These are phyloP conservation scores for Drosophila biarmipes DNA, from an alignment of 1,140 invertebrate species.

Conservation along the genomic window DNA sequence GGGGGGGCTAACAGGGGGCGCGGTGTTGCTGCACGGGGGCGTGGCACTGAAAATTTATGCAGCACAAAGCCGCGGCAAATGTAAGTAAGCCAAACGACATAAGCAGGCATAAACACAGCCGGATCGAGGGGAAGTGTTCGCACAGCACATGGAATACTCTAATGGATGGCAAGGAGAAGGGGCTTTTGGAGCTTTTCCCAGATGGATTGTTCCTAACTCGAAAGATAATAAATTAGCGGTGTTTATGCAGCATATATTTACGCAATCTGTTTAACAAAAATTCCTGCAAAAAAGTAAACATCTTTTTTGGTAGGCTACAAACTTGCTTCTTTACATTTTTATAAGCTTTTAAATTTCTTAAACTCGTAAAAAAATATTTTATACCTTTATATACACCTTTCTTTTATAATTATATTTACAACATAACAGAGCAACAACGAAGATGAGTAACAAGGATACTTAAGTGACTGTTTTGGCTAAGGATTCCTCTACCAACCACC, in stretches of 20 bases:
- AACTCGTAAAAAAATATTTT: too few species aligned
- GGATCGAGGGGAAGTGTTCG: slow-evolving; percentile 16
- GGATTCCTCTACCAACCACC: background rate
- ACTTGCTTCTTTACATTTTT: too few species aligned
- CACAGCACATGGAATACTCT: slow-evolving; percentile 17
- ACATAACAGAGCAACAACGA: background rate
- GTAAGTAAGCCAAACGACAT: slow-evolving; percentile 81
- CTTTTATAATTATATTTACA: too few species aligned
- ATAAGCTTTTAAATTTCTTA: too few species aligned
- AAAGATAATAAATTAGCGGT: background rate
- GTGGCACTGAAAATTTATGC: slow-evolving; percentile 69
- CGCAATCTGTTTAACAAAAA: slow-evolving; percentile 1
- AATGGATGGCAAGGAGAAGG: background rate
- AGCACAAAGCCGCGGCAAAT: slow-evolving; percentile 78
- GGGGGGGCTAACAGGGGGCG: background rate
- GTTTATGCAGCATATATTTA: background rate
- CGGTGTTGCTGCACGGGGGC: slow-evolving; percentile 5
- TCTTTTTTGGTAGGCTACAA: too few species aligned
- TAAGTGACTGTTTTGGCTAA: background rate
- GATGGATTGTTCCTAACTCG: background rate
- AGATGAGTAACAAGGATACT: background rate
- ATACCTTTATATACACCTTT: too few species aligned
- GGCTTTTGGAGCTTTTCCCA: background rate
- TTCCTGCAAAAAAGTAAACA: background rate
- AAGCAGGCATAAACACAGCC: slow-evolving; percentile 75